A percentile compares a stretch with the other conserved stretches of the same genome.
Conservation (phyloP, 2,888 invertebrate species). For the Tolmerus cingulatus region DNA sequence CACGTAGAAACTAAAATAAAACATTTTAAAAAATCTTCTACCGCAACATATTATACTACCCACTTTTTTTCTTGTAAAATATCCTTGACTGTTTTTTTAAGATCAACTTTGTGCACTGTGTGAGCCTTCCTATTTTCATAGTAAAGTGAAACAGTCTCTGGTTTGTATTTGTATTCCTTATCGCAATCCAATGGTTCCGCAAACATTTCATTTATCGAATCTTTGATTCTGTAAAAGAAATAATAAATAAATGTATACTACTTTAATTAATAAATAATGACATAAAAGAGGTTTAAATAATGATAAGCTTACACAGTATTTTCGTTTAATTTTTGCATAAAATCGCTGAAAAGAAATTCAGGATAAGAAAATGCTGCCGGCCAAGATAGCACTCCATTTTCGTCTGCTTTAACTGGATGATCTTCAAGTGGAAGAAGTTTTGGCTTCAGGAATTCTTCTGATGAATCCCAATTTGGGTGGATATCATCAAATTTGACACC, state of each 20-base stretch:
- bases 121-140: conserved; percentile 74
- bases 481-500: conserved; percentile 68
- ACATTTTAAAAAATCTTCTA: background rate
- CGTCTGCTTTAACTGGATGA: conserved; percentile 70
- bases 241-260: background rate
- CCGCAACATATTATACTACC: conserved; percentile 7
- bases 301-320: conserved; percentile 66
- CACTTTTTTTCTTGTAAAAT: conserved; percentile 67
- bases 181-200: conserved; percentile 79
- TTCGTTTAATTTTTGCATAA: conserved; percentile 83
- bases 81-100: conserved; percentile 67
- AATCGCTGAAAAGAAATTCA: conserved; percentile 86
- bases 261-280: background rate
- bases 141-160: conserved; percentile 72
- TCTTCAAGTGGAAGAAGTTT: conserved; percentile 72
- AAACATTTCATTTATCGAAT: conserved; percentile 74
- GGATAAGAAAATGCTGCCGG: conserved; percentile 90
- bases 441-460: conserved; percentile 69
- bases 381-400: conserved; percentile 74
- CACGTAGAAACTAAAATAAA: conserved; percentile 56
- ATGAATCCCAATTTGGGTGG: conserved; percentile 56
- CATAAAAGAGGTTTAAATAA: background rate
- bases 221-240: conserved; percentile 64
- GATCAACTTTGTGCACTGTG: conserved; percentile 68
- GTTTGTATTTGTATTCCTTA: conserved; percentile 69